These are phyloP conservation scores for Gambelia wislizenii DNA, from an alignment of 2,797 vertebrate genomes.

Conservation along the genomic window DNA sequence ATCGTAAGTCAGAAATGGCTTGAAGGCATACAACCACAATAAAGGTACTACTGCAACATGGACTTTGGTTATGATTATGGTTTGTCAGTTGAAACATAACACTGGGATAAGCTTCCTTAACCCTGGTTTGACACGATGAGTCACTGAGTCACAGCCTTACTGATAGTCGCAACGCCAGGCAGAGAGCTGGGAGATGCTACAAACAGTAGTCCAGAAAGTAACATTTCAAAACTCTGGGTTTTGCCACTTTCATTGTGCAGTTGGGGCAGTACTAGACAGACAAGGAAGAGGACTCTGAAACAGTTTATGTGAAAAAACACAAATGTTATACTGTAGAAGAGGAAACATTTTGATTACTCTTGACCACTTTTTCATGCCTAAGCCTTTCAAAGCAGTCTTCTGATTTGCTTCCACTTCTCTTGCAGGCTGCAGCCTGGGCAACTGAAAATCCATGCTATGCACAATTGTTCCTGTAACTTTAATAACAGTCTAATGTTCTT, in stretches of 20 bases:
- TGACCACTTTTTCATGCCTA: not conserved
- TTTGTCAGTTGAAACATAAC: too few relatives aligned
- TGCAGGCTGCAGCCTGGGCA: not conserved
- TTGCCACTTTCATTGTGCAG: too few relatives aligned
- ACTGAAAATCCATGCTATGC: not conserved
- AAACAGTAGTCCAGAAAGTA: too few relatives aligned
- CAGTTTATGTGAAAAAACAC: not conserved
- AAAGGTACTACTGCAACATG: too few relatives aligned
- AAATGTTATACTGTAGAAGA: not conserved
- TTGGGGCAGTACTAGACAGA: not conserved
- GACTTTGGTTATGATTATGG: too few relatives aligned
- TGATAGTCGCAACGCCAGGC: too few relatives aligned
- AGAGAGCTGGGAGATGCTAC: too few relatives aligned
- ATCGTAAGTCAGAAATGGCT: too few relatives aligned
- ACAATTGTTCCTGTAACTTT: not conserved
- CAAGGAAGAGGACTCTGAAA: not conserved
- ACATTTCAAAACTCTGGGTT: too few relatives aligned
- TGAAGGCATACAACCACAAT: too few relatives aligned
- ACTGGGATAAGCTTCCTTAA: not conserved
- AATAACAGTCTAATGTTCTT: not conserved
- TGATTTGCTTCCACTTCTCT: not conserved
- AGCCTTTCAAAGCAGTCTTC: not conserved
- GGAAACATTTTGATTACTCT: not conserved
- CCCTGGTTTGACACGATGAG: not conserved
- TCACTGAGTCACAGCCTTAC: not conserved